Percentiles rank a stretch among this genome's conserved stretches.
Conservation (phyloP, 2,888 invertebrate species). For the Matsumyia berberina region DNA sequence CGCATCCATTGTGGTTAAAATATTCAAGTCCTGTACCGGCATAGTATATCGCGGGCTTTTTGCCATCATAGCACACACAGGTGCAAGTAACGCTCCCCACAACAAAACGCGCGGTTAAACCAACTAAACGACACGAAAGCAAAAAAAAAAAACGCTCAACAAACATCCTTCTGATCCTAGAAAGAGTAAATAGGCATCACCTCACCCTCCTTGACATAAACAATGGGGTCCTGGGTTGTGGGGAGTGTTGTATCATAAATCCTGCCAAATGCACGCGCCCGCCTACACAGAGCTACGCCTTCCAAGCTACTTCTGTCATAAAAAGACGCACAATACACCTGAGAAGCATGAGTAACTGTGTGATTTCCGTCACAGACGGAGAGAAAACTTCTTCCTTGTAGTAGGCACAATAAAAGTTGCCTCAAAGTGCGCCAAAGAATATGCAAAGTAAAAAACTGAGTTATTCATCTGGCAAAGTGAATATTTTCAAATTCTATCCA, state of each 20-base stretch:
- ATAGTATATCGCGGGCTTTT: conserved; percentile 33
- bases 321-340: conserved; percentile 65
- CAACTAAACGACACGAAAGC: conserved; percentile 43
- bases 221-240: conserved; percentile 36
- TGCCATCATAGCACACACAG: conserved; percentile 46
- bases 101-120: conserved; percentile 62
- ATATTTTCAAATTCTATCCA: conserved; percentile 62
- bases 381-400: no score
- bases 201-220: conserved; percentile 46
- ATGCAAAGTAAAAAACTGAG: conserved; percentile 61
- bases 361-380: conserved; percentile 33
- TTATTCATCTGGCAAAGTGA: conserved; percentile 60
- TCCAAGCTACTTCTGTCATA: conserved; percentile 45
- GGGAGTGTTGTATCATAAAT: conserved; percentile 60
- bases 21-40: conserved; percentile 64
- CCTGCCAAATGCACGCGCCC: conserved; percentile 30
- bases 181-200: conserved; percentile 63
- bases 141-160: conserved; percentile 18
- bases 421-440: conserved; percentile 59
- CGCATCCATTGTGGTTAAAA: conserved; percentile 58
- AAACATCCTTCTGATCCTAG: conserved; percentile 58
- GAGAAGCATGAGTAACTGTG: conserved; percentile 58
- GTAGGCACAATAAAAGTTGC: conserved; percentile 27
- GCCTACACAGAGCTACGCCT: conserved; percentile 6
- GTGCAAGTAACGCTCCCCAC: conserved; percentile 65